Conservation (phyloP, 2,888 invertebrate species). For the Acrocyrtus sp. region DNA sequence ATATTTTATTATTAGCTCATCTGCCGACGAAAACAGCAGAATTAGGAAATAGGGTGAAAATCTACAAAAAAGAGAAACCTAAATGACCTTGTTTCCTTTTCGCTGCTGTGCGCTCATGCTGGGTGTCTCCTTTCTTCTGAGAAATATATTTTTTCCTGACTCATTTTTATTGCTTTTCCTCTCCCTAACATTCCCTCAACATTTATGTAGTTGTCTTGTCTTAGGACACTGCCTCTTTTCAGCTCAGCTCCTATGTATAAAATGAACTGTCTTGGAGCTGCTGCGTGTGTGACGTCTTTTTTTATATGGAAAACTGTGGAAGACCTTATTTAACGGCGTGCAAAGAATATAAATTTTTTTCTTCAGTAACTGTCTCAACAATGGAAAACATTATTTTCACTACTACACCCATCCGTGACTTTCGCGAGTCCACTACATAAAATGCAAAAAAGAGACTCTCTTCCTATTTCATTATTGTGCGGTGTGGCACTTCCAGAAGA, state of each 20-base stretch:
- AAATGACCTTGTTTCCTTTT: constrained; percentile 11
- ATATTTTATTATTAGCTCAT: no score
- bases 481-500: no score
- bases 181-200: constrained; percentile 28
- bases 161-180: constrained; percentile 44
- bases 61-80: no score
- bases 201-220: background rate
- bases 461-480: constrained; percentile 31
- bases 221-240: background rate
- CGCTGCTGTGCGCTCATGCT: constrained; percentile 25
- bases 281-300: constrained; percentile 32
- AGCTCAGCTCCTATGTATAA: constrained; percentile 11
- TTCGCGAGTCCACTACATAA: no score
- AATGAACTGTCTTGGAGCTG: no score
- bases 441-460: no score
- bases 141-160: constrained; percentile 18
- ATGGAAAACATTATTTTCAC: no score
- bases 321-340: constrained; percentile 36
- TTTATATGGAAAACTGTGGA: no score
- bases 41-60: no score
- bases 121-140: constrained; percentile 27
- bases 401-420: no score
- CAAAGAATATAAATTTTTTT: constrained; percentile 44
- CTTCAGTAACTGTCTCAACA: no score
- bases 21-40: no score